These are phyloP conservation scores for Chaenogobius annularis DNA, from an alignment of 2,113 vertebrate genomes.

Conservation along the genomic window DNA sequence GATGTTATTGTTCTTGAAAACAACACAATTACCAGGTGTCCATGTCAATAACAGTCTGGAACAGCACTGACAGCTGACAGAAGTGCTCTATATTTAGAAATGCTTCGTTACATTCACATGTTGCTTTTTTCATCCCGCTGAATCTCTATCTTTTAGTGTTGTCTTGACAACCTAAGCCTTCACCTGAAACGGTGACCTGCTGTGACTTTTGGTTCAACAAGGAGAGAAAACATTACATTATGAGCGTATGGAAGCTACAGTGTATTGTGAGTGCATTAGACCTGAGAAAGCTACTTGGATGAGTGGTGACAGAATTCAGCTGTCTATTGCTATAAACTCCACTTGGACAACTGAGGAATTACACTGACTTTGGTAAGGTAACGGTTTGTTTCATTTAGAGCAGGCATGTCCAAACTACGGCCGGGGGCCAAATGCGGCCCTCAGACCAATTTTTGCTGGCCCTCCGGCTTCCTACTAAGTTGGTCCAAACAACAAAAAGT, in stretches of 20 bases:
- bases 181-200: slow-evolving; percentile 37
- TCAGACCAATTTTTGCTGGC: no score
- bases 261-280: no score
- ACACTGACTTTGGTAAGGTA: no score
- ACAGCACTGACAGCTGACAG: slow-evolving; percentile 37
- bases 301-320: no score
- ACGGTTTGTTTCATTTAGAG: no score
- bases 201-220: slow-evolving; percentile 24
- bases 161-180: slow-evolving; percentile 64
- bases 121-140: slow-evolving; percentile 11
- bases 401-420: no score
- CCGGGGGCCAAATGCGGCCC: no score
- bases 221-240: slow-evolving; percentile 17
- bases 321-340: no score
- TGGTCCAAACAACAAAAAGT: no score
- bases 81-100: slow-evolving; percentile 47
- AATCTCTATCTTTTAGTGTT: slow-evolving; percentile 37
- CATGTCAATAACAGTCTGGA: slow-evolving; percentile 18
- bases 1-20: not conserved
- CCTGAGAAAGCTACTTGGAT: no score
- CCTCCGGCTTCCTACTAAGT: no score
- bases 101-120: slow-evolving; percentile 42
- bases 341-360: no score
- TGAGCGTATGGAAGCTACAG: not conserved
- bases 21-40: not conserved